Base-by-base conservation (phyloP, 2,888 invertebrate species). In the Agapostemon virescens region DNA sequence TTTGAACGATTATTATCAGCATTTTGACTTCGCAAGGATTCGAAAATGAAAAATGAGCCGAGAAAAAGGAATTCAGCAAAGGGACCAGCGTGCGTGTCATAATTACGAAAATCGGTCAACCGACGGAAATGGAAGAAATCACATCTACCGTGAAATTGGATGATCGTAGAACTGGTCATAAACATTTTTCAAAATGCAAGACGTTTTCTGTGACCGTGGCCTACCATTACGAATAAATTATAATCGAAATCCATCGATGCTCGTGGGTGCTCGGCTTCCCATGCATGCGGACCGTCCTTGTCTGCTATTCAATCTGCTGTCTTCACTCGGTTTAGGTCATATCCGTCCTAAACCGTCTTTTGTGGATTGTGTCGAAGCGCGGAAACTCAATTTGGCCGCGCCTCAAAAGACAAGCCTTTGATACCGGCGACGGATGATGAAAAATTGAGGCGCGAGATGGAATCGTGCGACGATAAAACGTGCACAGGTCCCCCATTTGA, bases 111-210 rank as follows among this genome's bases (percentile, higher is more conserved):
- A 67, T 42, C 58, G 64, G 69, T 49, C 64, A 61, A 52, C 68
- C 36, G 15, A 40, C 13, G 40, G 61, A 67, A 74, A 69, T 66
- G 74, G 82, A 71, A 80, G 84, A 70, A 84, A 84, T 86, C 70
- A 77, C 75, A 79, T 84, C 77, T 78, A 82, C 86, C 85, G 84
- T 85, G 84, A 86, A 85, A 85, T 85, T 85, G 85, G 84, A 86
- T 84, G 86, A 82, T 86, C 86, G 74, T 80, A 74, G n/a, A n/a
- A n/a, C 36, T n/a, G 63, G n/a, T 2, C n/a, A n/a, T 36, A n/a
- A 38, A 36, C 40, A 40, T 58, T 70, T 55, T 58, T 69, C n/a
- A 64, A 77, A 76, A 77, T 58, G 52, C 36, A 11, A n/a, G 33
- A 5, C 71, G 55, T 66, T 52, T 49, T 45, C 78, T 68, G 66